Evolutionary conservation across 1,140 invertebrate genomes (phyloP), one percentile per base, ranked within the genome.

Genomic region (Meloidogyne floridensis): DNA sequence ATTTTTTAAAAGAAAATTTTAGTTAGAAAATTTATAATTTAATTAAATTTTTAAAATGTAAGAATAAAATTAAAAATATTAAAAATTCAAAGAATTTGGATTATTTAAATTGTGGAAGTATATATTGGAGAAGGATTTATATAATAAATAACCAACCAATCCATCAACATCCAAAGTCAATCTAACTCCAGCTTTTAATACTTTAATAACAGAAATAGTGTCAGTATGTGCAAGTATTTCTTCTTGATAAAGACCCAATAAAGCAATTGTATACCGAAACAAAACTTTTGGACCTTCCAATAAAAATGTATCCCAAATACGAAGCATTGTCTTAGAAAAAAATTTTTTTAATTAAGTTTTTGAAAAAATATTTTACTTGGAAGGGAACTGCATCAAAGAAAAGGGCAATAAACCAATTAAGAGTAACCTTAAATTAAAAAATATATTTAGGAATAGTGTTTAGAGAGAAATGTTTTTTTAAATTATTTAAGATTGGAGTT

Each of bases 241-340:
- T 59, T 90, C 85, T 87, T 92, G 89, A 83, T 92, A 89, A 43
- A 93, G 91, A 89, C 93, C 93, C 71, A 96, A 93, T 70, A 96
- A 91, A 32, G 94, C 94, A 72, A 96, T 88, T 83, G 94, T 94
- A n/a, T 96, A 95, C 86, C 95, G 92, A 86, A 96, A 94, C 18
- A 96, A 90, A 81, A 94, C 92, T 90, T 96, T 97, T 65, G 94
- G 94, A 32, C 96, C 96, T 91, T 97, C 96, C 85, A 95, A 94
- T 91, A 98, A 96, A 70, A 98, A 91, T 87, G 95, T 96, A 90
- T 98, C 96, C 96, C 96, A 92, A 8, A 92, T 90, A 53, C 92
- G 81, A 11, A 92, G 84, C 75, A 93, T 87, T 5, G 92, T 92
- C 92, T 92, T 88, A 80, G 0, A 42, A n/a, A 42, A 3, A 51